Base-by-base conservation (phyloP, 2,888 invertebrate genomes). In the Heteromyza rotundicornis region DNA sequence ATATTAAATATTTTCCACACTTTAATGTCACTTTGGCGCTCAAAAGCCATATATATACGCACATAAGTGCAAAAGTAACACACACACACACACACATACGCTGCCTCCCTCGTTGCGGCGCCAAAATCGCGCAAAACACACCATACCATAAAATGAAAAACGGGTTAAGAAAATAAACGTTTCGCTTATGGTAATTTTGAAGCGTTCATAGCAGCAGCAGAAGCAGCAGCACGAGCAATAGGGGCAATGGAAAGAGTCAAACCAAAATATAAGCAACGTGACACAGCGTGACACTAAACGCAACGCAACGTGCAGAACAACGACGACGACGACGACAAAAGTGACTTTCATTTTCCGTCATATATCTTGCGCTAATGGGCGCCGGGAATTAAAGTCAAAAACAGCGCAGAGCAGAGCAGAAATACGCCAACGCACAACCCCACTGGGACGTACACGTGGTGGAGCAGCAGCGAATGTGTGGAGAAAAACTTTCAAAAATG, bases 251-350 rank as follows among this genome's bases (percentile, higher is more conserved):
- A n/a, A n/a, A n/a, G n/a, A n/a, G n/a, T n/a, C n/a, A n/a, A n/a
- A n/a, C n/a, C n/a, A 40, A 64, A 67, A 69, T 61, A 68, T 70
- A 71, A 75, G 71, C 69, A 73, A 71, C 74, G 73, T 74, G 74
- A 72, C 74, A 75, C 75, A 75, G 73, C 74, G 68, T 68, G 76
- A 70, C 72, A 71, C 69, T 72, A 68, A 67, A 69, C 59, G 66
- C 47, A 47, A 47, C 3, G 47, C 40, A n/a, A n/a, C 52, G 58
- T 27, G 20, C 49, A 47, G 32, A 12, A 54, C 20, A 47, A n/a
- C 61, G 44, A 53, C 19, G 19, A 20, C 47, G 20, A 20, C 47
- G 14, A 60, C 53, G 51, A 61, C 51, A 40, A 58, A 40, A 59
- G 60, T 64, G 64, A 67, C 67, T 69, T 69, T 67, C 67, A 67